Percentiles rank a stretch among this genome's conserved stretches.
Evolutionary conservation across 1,140 invertebrate genomes (phyloP).

Genomic region (Hyposmocoma kahamanoa): DNA sequence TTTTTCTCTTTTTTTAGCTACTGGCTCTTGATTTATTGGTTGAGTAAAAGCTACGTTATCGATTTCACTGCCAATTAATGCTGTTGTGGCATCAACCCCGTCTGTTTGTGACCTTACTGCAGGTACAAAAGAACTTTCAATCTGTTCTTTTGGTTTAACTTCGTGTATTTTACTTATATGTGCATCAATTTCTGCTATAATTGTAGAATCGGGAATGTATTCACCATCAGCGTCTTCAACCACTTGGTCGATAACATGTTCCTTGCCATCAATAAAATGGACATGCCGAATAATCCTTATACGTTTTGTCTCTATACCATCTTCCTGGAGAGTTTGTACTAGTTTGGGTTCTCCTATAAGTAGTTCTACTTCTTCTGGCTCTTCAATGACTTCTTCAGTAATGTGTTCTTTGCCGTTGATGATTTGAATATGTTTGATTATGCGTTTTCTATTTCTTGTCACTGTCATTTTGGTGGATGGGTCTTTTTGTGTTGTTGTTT

Average conservation of each 20-base stretch:
- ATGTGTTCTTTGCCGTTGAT: conserved; percentile 34
- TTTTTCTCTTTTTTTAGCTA: neutral
- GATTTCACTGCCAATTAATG: conserved; percentile 15
- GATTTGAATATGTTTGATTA: conserved; percentile 76
- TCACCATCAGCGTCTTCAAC: conserved; percentile 80
- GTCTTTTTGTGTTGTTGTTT: neutral
- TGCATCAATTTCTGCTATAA: conserved; percentile 24
- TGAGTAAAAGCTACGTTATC: conserved; percentile 13
- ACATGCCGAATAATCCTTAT: conserved; percentile 81
- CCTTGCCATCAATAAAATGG: conserved; percentile 85
- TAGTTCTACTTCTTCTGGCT: conserved; percentile 28
- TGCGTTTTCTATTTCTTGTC: conserved; percentile 47
- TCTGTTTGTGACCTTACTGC: conserved; percentile 6
- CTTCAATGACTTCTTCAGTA: conserved; percentile 2
- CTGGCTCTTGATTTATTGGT: neutral
- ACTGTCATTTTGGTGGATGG: neutral
- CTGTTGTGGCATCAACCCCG: conserved; percentile 12
- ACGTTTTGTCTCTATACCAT: conserved; percentile 67
- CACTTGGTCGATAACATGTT: conserved; percentile 80
- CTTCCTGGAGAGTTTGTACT: conserved; percentile 3
- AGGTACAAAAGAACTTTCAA: too few relatives aligned
- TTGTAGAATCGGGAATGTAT: conserved; percentile 21
- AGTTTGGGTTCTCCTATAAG: conserved; percentile 41
- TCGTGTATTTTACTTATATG: conserved; percentile 20
- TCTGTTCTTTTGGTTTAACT: neutral